A percentile compares a stretch with the other conserved stretches of the same genome.
phyloP scores from a whole-genome alignment of 2,113 vertebrate species.

The Oenanthe melanoleuca region DNA sequence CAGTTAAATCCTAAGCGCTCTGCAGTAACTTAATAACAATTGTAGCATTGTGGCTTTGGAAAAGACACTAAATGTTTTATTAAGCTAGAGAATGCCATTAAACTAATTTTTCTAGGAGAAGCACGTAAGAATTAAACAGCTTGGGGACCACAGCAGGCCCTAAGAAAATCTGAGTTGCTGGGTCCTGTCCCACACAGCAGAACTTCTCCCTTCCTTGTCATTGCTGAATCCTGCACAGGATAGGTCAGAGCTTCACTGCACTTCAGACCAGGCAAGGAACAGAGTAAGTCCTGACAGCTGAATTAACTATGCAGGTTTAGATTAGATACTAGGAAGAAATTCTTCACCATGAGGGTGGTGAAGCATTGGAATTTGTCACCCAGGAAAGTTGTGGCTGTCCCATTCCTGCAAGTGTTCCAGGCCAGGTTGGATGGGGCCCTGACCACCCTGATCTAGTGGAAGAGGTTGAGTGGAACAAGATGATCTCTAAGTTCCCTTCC shows the following conservation, averaged over 20 bases:
- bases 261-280: neutral
- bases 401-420: neutral
- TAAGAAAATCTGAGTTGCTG: neutral
- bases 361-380: neutral
- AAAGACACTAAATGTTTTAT: neutral
- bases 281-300: accelerated
- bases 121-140: neutral
- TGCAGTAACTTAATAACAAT: neutral
- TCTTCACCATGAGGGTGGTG: neutral
- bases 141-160: neutral
- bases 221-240: neutral
- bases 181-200: neutral
- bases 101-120: neutral
- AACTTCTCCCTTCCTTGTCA: accelerated
- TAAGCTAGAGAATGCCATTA: neutral
- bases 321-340: neutral
- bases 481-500: neutral
- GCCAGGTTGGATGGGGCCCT: neutral
- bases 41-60: neutral
- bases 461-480: neutral
- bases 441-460: neutral
- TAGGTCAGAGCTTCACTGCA: neutral
- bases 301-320: neutral
- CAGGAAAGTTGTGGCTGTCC: neutral
- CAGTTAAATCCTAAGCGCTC: neutral